Conservation (phyloP, 2,888 invertebrate genomes). For the Tetranychus piercei region DNA sequence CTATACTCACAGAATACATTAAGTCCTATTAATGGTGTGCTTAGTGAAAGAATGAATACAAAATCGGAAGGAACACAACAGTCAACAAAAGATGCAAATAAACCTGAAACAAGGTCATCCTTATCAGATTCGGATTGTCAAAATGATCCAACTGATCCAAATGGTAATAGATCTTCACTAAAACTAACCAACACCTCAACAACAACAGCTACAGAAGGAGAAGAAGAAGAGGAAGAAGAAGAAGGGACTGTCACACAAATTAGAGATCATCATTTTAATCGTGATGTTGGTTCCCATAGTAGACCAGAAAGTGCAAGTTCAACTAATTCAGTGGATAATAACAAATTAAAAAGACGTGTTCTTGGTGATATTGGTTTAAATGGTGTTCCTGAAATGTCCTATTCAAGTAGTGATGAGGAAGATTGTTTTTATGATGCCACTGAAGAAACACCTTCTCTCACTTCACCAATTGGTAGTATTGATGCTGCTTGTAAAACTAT, state of each 20-base stretch:
- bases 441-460: constrained; percentile 29
- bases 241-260: neutral
- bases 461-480: neutral
- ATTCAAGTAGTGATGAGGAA: constrained; percentile 92
- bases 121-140: neutral
- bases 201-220: neutral
- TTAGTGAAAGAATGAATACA: neutral
- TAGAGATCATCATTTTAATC: neutral
- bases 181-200: neutral
- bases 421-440: constrained; percentile 59
- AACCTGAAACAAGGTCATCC: constrained; percentile 1
- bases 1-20: constrained; percentile 55
- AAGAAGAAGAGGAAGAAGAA: neutral
- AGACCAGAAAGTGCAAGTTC: neutral
- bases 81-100: neutral
- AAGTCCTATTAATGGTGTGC: constrained; percentile 67
- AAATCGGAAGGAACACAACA: neutral
- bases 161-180: neutral
- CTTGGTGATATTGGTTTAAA: constrained; percentile 19
- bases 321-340: constrained; percentile 1
- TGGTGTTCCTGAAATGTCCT: constrained; percentile 70
- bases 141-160: neutral
- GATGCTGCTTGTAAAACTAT: neutral
- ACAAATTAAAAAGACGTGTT: neutral
- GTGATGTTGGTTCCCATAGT: neutral